Percentiles rank a stretch among this genome's conserved stretches.
Evolutionary conservation across 2,797 vertebrate species (phyloP).

Genomic region (Caiman crocodilus): DNA sequence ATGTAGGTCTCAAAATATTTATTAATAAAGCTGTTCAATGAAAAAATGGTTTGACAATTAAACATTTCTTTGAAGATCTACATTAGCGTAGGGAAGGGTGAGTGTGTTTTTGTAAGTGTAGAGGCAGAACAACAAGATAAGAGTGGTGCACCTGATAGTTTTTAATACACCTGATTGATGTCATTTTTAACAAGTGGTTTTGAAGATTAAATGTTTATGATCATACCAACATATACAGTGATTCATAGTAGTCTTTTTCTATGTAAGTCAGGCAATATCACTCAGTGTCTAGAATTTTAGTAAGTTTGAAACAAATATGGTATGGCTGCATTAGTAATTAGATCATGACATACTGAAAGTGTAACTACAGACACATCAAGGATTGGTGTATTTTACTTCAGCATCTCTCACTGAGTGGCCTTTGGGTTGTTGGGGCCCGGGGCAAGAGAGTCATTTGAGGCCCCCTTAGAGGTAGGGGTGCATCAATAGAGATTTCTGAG

Average conservation of each 20-base stretch:
- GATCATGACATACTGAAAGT: constrained; percentile 1
- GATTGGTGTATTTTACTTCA: constrained; percentile 15
- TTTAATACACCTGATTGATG: constrained; percentile 30
- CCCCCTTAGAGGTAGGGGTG: too few species aligned
- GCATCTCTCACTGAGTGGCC: neutral
- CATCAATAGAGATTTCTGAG: too few species aligned
- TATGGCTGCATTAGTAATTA: constrained; percentile 43
- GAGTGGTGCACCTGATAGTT: neutral
- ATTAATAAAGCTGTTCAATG: neutral
- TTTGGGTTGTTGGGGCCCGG: too few species aligned
- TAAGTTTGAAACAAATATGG: constrained; percentile 35
- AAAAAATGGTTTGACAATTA: neutral
- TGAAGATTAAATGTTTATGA: constrained; percentile 55
- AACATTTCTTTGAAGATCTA: neutral
- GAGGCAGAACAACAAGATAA: neutral
- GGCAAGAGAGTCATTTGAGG: too few species aligned
- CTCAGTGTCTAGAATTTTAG: constrained; percentile 32
- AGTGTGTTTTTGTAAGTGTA: neutral
- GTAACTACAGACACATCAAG: constrained; percentile 9
- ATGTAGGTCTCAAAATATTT: neutral
- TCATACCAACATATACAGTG: neutral
- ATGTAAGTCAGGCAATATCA: neutral
- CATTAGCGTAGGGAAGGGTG: neutral
- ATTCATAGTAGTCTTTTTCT: constrained; percentile 29
- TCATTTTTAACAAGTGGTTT: constrained; percentile 35